A percentile compares a stretch with the other conserved stretches of the same genome.
Evolutionary conservation across 2,113 vertebrate species (phyloP).

Genomic region (Bubalus kerabau): DNA sequence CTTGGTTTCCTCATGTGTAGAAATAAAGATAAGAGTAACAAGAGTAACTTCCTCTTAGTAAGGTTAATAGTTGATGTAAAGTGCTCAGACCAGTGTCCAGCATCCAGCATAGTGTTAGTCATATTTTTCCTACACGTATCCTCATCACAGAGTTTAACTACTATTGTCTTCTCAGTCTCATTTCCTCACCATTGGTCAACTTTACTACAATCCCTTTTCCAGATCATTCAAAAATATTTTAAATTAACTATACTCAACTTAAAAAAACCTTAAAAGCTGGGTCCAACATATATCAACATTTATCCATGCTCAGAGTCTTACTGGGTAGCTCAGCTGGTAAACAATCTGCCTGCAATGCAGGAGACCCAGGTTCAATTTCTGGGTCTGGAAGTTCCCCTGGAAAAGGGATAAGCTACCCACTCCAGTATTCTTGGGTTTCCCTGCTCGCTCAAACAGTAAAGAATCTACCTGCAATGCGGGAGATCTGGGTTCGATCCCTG

Average conservation of each 20-base stretch:
- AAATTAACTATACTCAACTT: background rate
- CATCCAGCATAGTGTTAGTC: background rate
- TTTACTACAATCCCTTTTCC: background rate
- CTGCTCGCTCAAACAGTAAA: background rate
- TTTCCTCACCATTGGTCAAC: background rate
- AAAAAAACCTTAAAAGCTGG: background rate
- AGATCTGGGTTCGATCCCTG: background rate
- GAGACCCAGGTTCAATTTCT: background rate
- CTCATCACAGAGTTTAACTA: background rate
- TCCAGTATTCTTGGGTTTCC: background rate
- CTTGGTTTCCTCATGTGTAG: background rate
- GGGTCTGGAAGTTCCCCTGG: background rate
- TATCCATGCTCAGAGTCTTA: background rate
- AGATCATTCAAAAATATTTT: conserved; percentile 26
- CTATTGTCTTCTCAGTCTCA: background rate
- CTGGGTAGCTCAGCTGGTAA: background rate
- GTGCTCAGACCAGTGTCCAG: background rate
- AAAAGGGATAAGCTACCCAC: background rate
- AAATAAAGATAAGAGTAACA: background rate
- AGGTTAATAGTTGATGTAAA: background rate
- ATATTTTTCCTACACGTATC: background rate
- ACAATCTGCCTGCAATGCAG: background rate
- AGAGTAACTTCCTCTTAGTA: background rate
- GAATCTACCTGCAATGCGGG: background rate
- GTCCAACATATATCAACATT: background rate